Percentiles rank a stretch among this genome's conserved stretches.
phyloP scores from a whole-genome alignment of 2,888 invertebrate species.

The Catotricha subobsoleta region DNA sequence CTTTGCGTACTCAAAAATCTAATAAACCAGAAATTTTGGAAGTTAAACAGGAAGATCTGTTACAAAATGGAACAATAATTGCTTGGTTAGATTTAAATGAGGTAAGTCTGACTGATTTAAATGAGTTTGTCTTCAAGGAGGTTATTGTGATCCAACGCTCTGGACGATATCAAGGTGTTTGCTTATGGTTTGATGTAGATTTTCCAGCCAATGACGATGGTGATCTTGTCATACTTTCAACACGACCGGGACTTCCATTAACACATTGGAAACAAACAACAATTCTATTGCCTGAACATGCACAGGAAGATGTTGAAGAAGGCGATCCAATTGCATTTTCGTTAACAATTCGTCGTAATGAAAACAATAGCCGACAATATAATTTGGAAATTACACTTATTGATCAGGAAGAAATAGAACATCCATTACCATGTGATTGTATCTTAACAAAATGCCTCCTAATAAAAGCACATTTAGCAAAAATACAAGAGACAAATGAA shows the following conservation, averaged over 20 bases:
- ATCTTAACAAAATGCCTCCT: conserved; percentile 62
- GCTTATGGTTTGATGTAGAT: conserved; percentile 62
- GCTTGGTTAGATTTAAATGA: conserved; percentile 50
- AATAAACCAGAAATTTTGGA: conserved; percentile 41
- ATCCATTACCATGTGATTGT: conserved; percentile 62
- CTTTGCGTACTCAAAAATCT: conserved; percentile 41
- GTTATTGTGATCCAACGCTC: conserved; percentile 32
- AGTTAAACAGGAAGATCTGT: conserved; percentile 37
- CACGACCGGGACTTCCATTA: conserved; percentile 50
- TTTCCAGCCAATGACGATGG: conserved; percentile 45
- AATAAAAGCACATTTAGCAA: conserved; percentile 34
- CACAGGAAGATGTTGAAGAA: conserved; percentile 30
- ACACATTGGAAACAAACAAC: conserved; percentile 96
- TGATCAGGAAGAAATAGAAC: conserved; percentile 48
- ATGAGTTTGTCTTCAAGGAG: conserved; percentile 39
- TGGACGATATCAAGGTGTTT: conserved; percentile 53
- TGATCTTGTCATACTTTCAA: conserved; percentile 50
- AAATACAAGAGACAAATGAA: no score
- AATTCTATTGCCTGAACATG: conserved; percentile 51
- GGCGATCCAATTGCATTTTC: conserved; percentile 52
- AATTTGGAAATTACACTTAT: conserved; percentile 49
- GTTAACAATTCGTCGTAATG: conserved; percentile 34
- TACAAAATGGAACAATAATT: conserved; percentile 45
- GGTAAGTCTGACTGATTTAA: conserved; percentile 38
- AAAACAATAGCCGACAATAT: conserved; percentile 18